Evolutionary conservation across 1,140 invertebrate genomes (phyloP), one percentile per base, ranked within the genome.

Genomic region (Cataglyphis hispanica): DNA sequence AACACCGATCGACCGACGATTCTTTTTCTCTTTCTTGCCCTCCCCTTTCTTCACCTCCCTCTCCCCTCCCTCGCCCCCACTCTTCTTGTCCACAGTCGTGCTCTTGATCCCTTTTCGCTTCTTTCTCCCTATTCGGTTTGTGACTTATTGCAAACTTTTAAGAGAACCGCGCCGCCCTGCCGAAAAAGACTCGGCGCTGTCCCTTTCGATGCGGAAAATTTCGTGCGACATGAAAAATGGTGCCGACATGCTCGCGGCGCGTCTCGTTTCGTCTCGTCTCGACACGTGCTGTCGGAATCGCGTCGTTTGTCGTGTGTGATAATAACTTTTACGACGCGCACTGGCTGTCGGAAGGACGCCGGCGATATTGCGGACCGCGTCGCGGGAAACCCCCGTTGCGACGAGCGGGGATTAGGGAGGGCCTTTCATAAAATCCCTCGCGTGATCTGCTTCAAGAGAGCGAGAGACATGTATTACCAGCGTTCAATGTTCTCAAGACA

Each of bases 141-240:
- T 89, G 89, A 92, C 87, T 92, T 92, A 92, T 91, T 88, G 87
- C 91, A 56, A 88, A 87, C 66, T 87, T 83, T 87, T 66, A 70
- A 78, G 60, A 85, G 80, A 66, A 60, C 64, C 77, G 64, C 56
- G 67, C 16, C 25, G 56, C 43, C 25, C 19, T 13, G 25, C 40
- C 37, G 43, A 50, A 27, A 53, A 67, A 40, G 72, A 56, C 31
- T 19, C 16, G 19, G 25, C 43, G 27, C 11, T 43, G 25, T 70
- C 50, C n/a, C 67, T 74, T 74, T 74, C 53, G 66, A 69, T 50
- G 77, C 78, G 78, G 27, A 74, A 81, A 83, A 34, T 83, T 46
- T 74, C 6, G 19, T 7, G 34, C 19, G 60, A 74, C 80, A 69
- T 86, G 90, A 89, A 88, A 91, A 75, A 86, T 86, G 78, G 27